Base-by-base conservation (phyloP, 1,140 invertebrate genomes). In the Hyles vespertilio region DNA sequence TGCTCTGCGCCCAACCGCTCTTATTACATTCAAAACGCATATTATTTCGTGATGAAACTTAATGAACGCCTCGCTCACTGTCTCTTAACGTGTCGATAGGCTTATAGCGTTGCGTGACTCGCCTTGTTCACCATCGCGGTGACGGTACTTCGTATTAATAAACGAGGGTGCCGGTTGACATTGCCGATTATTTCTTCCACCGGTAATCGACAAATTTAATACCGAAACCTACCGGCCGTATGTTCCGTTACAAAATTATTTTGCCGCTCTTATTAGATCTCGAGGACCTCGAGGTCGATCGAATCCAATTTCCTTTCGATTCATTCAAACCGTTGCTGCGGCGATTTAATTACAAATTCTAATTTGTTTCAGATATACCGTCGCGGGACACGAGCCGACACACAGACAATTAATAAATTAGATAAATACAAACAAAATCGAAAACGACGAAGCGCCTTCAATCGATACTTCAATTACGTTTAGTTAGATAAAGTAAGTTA, bases 391-490 rank as follows among this genome's bases (percentile, higher is more conserved):
- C 52, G 48, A 50, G 56, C 47, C 58, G 61, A 65, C 57, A 33
- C 22, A 11, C 3, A 2, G 43, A 44, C 34, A 33, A 34, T 34
- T n/a, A 48, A 33, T 32, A 56, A 65, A 65, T 60, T 65, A 72
- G 56, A 63, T 48, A 59, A 60, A 61, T 62, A 61, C 44, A 58
- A 57, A 60, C 64, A 56, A 52, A 74, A 22, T 59, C 60, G 61
- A 77, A 75, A 79, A 74, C 71, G 65, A 85, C 70, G 61, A 84
- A 86, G 74, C 83, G 81, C 83, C 76, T 84, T 84, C 70, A 79
- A 77, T 70, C 59, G 55, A 74, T 64, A 70, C 65, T 67, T 74
- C 72, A 79, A 77, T 75, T 80, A 79, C 54, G 48, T 68, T 68
- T 74, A 75, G 72, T 59, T 70, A 74, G 68, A 67, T 61, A 69